phyloP scores from a whole-genome alignment of 2,113 vertebrate genomes.

The Mesitornis unicolor region DNA sequence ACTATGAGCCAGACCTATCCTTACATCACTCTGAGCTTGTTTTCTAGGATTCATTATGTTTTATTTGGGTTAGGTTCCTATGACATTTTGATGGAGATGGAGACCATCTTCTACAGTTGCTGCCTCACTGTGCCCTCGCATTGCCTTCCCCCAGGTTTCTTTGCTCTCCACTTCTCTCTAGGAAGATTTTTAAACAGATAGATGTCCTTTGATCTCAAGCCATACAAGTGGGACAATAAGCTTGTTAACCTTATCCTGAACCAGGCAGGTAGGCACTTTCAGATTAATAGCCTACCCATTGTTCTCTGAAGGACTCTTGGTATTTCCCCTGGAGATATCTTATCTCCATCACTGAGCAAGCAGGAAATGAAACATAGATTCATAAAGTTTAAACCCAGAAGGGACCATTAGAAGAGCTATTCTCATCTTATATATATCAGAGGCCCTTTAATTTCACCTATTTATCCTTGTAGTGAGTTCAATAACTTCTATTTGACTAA shows the following conservation, averaged over 20 bases:
- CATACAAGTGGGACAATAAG: conserved; percentile 22
- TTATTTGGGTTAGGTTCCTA: background rate
- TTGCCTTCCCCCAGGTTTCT: background rate
- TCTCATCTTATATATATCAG: conserved; percentile 30
- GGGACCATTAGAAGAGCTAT: conserved; percentile 30
- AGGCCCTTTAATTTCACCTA: conserved; percentile 53
- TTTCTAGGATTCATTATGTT: background rate
- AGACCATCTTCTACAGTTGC: background rate
- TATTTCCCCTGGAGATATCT: conserved; percentile 44
- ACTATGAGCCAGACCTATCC: too few species aligned
- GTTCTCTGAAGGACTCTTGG: conserved; percentile 52
- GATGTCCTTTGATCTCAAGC: conserved; percentile 24
- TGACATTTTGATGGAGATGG: background rate
- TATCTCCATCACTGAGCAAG: conserved; percentile 45
- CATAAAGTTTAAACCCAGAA: conserved; percentile 65
- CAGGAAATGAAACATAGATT: conserved; percentile 69
- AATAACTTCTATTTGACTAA: conserved; percentile 41
- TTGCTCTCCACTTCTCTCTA: background rate
- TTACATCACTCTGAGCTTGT: background rate
- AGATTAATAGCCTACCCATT: conserved; percentile 36
- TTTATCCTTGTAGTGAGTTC: conserved; percentile 45
- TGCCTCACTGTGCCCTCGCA: background rate
- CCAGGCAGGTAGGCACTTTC: conserved; percentile 33
- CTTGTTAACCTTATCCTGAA: conserved; percentile 61
- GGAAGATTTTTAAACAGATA: background rate